These are phyloP conservation scores for Callyntrura guangdongensis DNA, from an alignment of 2,888 invertebrate genomes.

Conservation along the genomic window DNA sequence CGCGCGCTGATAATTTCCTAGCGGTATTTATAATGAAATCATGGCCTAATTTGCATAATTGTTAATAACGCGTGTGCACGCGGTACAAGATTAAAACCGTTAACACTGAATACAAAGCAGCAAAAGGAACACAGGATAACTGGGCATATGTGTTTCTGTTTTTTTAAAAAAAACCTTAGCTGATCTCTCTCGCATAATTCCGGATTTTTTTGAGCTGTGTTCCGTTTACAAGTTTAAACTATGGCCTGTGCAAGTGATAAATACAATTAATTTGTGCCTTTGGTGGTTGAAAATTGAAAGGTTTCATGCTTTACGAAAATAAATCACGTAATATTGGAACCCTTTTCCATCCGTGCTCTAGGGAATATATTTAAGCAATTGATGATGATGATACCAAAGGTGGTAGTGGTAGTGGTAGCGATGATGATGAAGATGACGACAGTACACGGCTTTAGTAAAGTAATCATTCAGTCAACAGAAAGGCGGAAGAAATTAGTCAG, in stretches of 20 bases:
- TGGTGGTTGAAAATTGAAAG: slow-evolving; percentile 48
- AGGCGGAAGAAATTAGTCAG: slow-evolving; percentile 29
- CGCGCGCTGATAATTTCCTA: neutral
- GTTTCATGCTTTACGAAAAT: slow-evolving; percentile 53
- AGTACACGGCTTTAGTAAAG: neutral
- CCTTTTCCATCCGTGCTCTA: neutral
- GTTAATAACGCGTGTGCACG: slow-evolving; percentile 31
- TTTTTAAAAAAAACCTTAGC: neutral
- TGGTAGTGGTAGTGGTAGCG: too few relatives aligned
- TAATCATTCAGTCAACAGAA: neutral
- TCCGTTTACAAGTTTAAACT: neutral
- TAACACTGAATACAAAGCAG: neutral
- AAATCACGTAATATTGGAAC: slow-evolving; percentile 38
- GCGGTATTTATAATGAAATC: neutral
- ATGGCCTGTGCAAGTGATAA: neutral
- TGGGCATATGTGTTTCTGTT: neutral
- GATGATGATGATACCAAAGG: too few relatives aligned
- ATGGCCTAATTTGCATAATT: slow-evolving; percentile 63
- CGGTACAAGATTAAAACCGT: neutral
- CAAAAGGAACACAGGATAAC: neutral
- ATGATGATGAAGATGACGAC: neutral
- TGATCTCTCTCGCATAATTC: neutral
- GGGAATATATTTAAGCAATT: too few relatives aligned
- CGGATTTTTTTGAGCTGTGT: neutral
- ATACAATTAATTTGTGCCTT: neutral